Evolutionary conservation across 53 echinoderm and acorn worm genomes (phyloP).

Genomic region (Holothuria scabra): DNA sequence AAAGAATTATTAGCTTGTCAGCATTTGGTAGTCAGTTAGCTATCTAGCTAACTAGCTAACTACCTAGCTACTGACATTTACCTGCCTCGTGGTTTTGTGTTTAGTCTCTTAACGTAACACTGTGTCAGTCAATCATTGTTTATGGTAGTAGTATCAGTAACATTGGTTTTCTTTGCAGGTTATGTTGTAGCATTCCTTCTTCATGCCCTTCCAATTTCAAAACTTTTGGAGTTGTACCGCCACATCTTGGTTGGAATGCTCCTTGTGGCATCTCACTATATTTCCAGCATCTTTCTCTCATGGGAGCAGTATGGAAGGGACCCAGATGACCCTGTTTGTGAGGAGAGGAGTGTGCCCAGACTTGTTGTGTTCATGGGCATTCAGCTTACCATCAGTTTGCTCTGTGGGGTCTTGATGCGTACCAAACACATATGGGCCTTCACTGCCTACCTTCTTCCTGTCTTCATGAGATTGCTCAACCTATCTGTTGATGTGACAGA

Average conservation of each 20-base stretch:
- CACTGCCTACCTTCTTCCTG: constrained; percentile 71
- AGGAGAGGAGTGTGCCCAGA: constrained; percentile 10
- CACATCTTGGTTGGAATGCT: constrained; percentile 81
- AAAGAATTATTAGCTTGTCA: too few species aligned
- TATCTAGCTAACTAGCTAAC: too few species aligned
- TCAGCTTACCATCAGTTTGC: constrained; percentile 61
- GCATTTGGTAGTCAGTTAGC: too few species aligned
- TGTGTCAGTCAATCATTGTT: too few species aligned
- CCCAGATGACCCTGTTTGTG: constrained; percentile 17
- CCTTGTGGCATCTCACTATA: constrained; percentile 74
- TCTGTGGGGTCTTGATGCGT: constrained; percentile 68
- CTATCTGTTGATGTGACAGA: constrained; percentile 55
- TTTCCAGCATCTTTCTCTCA: constrained; percentile 75
- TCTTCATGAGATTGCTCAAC: constrained; percentile 53
- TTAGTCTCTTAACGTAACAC: too few species aligned
- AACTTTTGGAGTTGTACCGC: constrained; percentile 81
- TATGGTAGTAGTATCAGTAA: too few species aligned
- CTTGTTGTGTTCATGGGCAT: constrained; percentile 23
- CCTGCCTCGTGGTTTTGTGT: too few species aligned
- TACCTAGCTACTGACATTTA: too few species aligned
- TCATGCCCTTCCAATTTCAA: constrained; percentile 82
- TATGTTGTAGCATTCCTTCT: constrained; percentile 85
- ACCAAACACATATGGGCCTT: constrained; percentile 80
- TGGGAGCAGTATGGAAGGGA: constrained; percentile 40
- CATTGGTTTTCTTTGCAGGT: constrained; percentile 60